Evolutionary conservation across 2,797 vertebrate species (phyloP).

Genomic region (Spheniscus humboldti): DNA sequence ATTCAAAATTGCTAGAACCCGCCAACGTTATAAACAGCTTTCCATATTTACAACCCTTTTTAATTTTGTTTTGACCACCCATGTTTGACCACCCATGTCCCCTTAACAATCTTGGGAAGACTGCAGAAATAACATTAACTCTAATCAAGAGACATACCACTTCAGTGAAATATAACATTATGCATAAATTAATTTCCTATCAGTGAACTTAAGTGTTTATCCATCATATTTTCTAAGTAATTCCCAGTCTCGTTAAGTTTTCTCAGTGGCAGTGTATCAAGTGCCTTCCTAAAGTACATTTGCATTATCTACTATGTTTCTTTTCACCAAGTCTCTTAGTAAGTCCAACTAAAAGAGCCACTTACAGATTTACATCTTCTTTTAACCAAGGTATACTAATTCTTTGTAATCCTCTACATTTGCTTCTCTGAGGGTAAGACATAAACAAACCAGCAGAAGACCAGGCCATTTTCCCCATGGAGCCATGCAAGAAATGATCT

Average conservation of each 20-base stretch:
- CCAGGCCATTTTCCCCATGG: background rate
- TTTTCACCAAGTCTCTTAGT: background rate
- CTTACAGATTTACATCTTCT: background rate
- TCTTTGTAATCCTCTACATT: background rate
- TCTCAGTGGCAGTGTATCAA: background rate
- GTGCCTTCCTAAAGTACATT: background rate
- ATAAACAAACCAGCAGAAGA: background rate
- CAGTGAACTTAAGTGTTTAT: conserved; percentile 16
- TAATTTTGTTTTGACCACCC: background rate
- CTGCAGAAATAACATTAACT: background rate
- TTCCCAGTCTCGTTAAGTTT: background rate
- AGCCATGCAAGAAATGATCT: background rate
- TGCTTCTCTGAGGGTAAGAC: background rate
- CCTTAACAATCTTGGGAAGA: background rate
- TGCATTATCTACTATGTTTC: background rate
- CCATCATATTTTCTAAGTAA: background rate
- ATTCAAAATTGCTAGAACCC: background rate
- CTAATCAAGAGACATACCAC: background rate
- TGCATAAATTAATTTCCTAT: conserved; percentile 16
- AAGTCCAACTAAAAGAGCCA: background rate
- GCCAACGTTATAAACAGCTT: background rate
- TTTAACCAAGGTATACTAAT: background rate
- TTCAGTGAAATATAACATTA: background rate
- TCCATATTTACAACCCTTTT: background rate
- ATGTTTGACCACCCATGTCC: background rate